These are phyloP conservation scores for Tenebrio molitor DNA, from an alignment of 1,140 invertebrate species.

Conservation along the genomic window DNA sequence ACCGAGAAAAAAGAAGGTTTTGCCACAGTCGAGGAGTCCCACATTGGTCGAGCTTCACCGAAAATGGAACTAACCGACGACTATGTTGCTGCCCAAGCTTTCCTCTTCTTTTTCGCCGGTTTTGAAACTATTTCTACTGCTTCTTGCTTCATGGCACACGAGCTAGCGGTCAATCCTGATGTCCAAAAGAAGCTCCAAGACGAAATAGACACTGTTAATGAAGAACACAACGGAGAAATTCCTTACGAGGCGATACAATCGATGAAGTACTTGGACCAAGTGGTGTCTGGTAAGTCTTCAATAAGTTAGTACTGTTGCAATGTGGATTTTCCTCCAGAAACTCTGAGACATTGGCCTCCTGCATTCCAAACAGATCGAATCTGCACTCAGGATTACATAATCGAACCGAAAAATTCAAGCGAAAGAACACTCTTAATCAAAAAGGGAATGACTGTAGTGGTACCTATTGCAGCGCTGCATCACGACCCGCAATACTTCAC, in stretches of 20 bases:
- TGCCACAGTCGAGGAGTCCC: constrained; percentile 66
- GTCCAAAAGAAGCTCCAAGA: constrained; percentile 72
- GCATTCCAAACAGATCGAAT: not conserved
- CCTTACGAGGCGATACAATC: constrained; percentile 58
- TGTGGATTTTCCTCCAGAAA: not conserved
- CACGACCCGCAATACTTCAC: not conserved
- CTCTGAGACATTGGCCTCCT: not conserved
- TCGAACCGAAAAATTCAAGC: not conserved
- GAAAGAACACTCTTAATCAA: not conserved
- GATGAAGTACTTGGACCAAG: constrained; percentile 63
- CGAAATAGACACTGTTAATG: constrained; percentile 69
- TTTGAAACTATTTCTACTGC: constrained; percentile 75
- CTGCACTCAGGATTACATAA: not conserved
- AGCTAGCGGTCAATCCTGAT: constrained; percentile 72
- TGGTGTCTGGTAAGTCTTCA: not conserved
- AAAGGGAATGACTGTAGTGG: not conserved
- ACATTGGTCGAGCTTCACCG: constrained; percentile 62
- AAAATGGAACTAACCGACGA: constrained; percentile 59
- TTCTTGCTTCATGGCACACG: constrained; percentile 69
- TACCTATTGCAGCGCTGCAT: not conserved
- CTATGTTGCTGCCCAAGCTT: constrained; percentile 59
- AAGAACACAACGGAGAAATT: constrained; percentile 56
- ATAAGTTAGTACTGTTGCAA: not conserved
- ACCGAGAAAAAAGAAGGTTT: constrained; percentile 61
- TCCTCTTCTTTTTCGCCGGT: constrained; percentile 67